Conservation (phyloP, 1,140 invertebrate species). For the Asbolus verrucosus region DNA sequence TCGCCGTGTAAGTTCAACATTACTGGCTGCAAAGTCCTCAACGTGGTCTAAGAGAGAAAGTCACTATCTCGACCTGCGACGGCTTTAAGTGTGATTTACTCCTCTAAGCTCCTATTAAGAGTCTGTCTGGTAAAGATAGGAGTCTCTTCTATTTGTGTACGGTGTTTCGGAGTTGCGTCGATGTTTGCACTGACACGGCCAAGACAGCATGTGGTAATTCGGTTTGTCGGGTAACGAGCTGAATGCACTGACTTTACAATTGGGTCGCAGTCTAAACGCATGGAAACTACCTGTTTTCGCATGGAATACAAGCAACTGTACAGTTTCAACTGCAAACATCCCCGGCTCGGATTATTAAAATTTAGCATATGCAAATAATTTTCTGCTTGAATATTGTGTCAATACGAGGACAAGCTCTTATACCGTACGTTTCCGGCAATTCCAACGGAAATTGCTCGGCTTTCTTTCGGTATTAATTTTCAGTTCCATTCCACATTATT, state of each 20-base stretch:
- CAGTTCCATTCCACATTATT: too few relatives aligned
- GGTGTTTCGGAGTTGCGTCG: conserved; percentile 15
- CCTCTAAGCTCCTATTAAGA: conserved; percentile 26
- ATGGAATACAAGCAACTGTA: too few relatives aligned
- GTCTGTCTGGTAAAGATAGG: conserved; percentile 23
- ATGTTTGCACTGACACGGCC: conserved; percentile 15
- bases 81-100: conserved; percentile 34
- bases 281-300: neutral
- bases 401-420: too few relatives aligned
- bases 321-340: too few relatives aligned
- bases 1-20: conserved; percentile 21
- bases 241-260: conserved; percentile 15
- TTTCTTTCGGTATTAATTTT: too few relatives aligned
- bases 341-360: too few relatives aligned
- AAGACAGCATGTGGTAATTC: conserved; percentile 25
- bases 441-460: too few relatives aligned
- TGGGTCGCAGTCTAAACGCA: conserved; percentile 1
- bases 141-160: conserved; percentile 15
- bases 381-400: too few relatives aligned
- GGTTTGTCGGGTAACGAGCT: conserved; percentile 1
- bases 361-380: too few relatives aligned
- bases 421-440: too few relatives aligned
- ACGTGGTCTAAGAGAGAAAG: conserved; percentile 27
- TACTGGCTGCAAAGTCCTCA: conserved; percentile 25
- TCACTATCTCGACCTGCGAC: conserved; percentile 31